Evolutionary conservation across 2,888 invertebrate species (phyloP), one percentile per base, ranked within the genome.

Genomic region (Perizoma flavofasciatum): DNA sequence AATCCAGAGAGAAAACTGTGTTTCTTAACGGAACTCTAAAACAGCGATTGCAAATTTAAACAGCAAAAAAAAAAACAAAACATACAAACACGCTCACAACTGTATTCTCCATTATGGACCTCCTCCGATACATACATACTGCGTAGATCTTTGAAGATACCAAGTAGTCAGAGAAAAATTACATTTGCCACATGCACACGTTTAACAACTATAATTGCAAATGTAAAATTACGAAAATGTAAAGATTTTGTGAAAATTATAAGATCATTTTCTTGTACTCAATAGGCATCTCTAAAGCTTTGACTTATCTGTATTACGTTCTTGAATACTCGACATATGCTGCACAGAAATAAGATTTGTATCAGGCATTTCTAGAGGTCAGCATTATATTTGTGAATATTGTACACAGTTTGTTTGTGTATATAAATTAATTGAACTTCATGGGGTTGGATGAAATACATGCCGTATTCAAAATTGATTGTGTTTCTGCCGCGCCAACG

Each of bases 321-420:
- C 39, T 49, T 9, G 11, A 39, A 32, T 39, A 9, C 22, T 22
- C 22, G 8, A 49, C 39, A 39, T 33, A 33, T 43, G 11, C 7
- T 10, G 10, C 43, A 41, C 4, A 43, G 41, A 41, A 33, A 10
- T 10, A 33, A 34, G 44, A 44, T 6, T 22, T 22, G 6, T 44
- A 44, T 10, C 44, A 22, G 7, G 7, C 11, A 22, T 44, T 22
- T 22, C 22, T 44, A 11, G 22, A 7, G 11, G 43, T 40, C 9
- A 11, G 45, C 52, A 37, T 52, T 45, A n/a, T 52, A 6, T 44
- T 37, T 37, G 6, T n/a, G 22, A 44, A 52, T 52, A 52, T 35
- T 45, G 22, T 44, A 45, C 22, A 37, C 37, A 52, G 11, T 1
- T 8, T 11, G 44, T 35, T 37, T 45, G 52, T 52, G 37, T 3